Evolutionary conservation across 2,797 vertebrate genomes (phyloP), one percentile per base, ranked within the genome.

Genomic region (Nannoperca obscura): DNA sequence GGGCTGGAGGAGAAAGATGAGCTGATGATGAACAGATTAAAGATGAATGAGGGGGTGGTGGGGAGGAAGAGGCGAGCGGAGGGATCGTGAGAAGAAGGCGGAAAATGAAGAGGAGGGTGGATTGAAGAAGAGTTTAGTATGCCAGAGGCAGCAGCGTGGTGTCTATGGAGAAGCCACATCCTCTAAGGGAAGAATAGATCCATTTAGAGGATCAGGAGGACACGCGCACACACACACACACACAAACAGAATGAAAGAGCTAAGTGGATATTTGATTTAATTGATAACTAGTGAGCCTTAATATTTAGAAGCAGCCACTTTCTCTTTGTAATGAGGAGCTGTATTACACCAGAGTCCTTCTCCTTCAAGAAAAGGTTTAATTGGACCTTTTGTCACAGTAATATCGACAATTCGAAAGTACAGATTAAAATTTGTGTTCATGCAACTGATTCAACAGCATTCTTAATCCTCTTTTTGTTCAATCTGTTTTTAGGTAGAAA

Each of bases 51-150:
- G 66, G 73, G 66, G 65, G 58, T 36, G 76, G 44, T 9, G 62
- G 27, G 46, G 52, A 42, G 50, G 67, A 54, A 40, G 71, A 47
- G 27, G 62, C 22, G 55, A 19, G 24, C 24, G 6, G 38, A n/a
- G 30, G 69, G 27, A 17, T 17, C 19, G 47, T 54, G 52, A 67
- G 80, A 78, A 57, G 44, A 53, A 78, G 77, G 36, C 7, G n/a
- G 66, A 59, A 66, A 74, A 82, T 40, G 57, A 78, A 80, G 60
- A 68, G 36, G 64, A 63, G 53, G 49, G 61, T 46, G 71, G 74
- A 80, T 64, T 73, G 80, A 84, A 61, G 77, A 76, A 42, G 82
- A 69, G 75, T 83, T 92, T 91, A 89, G 84, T 88, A 89, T 92
- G 85, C 90, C 38, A 44, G 69, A 78, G 84, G 77, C 80, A 50